A percentile compares a stretch with the other conserved stretches of the same genome.
Conservation (phyloP, 92 coral and sea anemone species). For the Phenganax stokvisi region DNA sequence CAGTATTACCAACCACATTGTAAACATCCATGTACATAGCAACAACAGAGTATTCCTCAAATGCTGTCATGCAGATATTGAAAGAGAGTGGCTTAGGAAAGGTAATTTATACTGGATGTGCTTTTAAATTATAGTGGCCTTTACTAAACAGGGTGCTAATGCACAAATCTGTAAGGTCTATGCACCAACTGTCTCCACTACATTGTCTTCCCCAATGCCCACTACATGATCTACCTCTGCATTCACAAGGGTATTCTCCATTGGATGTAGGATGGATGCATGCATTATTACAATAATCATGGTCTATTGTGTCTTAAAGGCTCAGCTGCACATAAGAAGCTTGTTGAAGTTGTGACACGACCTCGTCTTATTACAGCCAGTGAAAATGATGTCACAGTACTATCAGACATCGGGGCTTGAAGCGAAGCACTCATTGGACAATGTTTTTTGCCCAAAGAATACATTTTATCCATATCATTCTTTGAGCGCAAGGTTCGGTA, state of each 20-base stretch:
- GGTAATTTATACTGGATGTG: slow-evolving; percentile 20
- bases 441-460: slow-evolving; percentile 33
- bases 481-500: slow-evolving; percentile 29
- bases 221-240: too few species aligned
- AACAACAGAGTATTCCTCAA: slow-evolving; percentile 16
- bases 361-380: slow-evolving; percentile 40
- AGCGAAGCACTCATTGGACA: slow-evolving; percentile 42
- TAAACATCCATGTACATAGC: slow-evolving; percentile 13
- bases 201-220: too few species aligned
- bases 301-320: background rate
- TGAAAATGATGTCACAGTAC: slow-evolving; percentile 26
- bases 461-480: slow-evolving; percentile 43
- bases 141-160: background rate
- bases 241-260: background rate
- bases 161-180: background rate
- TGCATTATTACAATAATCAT: background rate
- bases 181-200: background rate
- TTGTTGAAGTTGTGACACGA: slow-evolving; percentile 33
- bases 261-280: background rate
- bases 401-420: slow-evolving; percentile 43
- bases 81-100: slow-evolving; percentile 32
- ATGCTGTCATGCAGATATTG: slow-evolving; percentile 29
- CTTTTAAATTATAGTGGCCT: background rate
- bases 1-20: slow-evolving; percentile 32
- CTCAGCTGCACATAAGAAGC: slow-evolving; percentile 38